Evolutionary conservation across 2,113 vertebrate species (phyloP).

Genomic region (Vulpes lagopus): DNA sequence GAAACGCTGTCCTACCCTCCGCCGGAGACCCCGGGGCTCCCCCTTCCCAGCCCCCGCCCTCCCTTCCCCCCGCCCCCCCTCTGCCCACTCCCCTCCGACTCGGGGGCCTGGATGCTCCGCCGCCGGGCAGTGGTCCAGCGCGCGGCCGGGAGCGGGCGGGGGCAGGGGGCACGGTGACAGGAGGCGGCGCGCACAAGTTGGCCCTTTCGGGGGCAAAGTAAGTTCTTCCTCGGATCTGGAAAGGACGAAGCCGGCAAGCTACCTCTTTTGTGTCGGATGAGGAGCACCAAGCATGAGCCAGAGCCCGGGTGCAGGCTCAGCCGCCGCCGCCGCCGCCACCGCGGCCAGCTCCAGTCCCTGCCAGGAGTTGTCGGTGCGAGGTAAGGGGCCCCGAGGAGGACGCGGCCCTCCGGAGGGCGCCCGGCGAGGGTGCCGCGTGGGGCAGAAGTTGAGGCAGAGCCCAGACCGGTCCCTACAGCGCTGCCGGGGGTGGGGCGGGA

Average conservation of each 20-base stretch:
- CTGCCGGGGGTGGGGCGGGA: conserved; percentile 62
- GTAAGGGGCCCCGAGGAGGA: conserved; percentile 82
- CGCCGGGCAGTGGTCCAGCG: conserved; percentile 83
- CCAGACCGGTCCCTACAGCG: not conserved
- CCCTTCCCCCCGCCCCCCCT: conserved; percentile 36
- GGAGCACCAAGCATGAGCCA: conserved; percentile 78
- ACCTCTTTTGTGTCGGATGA: conserved; percentile 80
- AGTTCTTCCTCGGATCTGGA: conserved; percentile 75
- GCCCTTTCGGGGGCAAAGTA: conserved; percentile 75
- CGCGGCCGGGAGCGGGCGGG: conserved; percentile 72
- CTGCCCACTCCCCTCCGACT: conserved; percentile 76
- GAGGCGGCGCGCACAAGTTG: conserved; percentile 84
- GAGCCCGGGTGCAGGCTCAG: conserved; percentile 69
- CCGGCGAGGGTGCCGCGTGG: not conserved
- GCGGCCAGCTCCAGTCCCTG: conserved; percentile 71
- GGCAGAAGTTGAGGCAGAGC: conserved; percentile 72
- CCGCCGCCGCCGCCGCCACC: conserved; percentile 53
- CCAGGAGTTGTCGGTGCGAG: conserved; percentile 74
- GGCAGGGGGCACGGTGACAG: conserved; percentile 82
- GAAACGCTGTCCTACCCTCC: conserved; percentile 61
- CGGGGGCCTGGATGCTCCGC: conserved; percentile 81
- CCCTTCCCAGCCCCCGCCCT: conserved; percentile 65
- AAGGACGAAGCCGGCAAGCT: conserved; percentile 81
- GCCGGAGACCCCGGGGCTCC: conserved; percentile 67
- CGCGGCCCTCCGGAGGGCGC: conserved; percentile 59